phyloP scores from a whole-genome alignment of 92 coral and sea anemone genomes.

The Palythoa heliodiscus region DNA sequence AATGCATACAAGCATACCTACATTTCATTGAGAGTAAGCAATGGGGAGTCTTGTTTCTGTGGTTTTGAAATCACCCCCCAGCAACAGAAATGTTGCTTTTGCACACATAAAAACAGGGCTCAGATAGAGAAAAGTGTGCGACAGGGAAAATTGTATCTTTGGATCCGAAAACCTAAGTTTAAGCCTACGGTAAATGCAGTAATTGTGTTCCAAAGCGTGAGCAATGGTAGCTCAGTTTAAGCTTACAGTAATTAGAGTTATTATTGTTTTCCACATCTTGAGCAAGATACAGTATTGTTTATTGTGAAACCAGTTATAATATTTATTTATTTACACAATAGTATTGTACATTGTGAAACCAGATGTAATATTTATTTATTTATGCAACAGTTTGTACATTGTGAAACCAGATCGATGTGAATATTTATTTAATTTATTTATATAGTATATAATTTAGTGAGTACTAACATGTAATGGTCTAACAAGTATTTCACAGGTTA shows the following conservation, averaged over 20 bases:
- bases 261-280: neutral
- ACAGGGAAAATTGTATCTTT: constrained; percentile 55
- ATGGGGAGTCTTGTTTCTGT: constrained; percentile 74
- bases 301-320: neutral
- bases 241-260: constrained; percentile 3
- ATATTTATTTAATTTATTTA: constrained; percentile 17
- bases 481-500: too few relatives aligned
- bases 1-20: constrained; percentile 63
- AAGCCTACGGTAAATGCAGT: neutral
- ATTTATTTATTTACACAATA: constrained; percentile 14
- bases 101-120: constrained; percentile 64
- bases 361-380: constrained; percentile 34
- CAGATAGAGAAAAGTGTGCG: constrained; percentile 60
- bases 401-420: constrained; percentile 35
- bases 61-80: constrained; percentile 54
- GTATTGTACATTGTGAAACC: constrained; percentile 22
- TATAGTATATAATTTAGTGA: too few relatives aligned
- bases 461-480: too few relatives aligned
- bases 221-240: constrained; percentile 16
- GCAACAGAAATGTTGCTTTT: constrained; percentile 60
- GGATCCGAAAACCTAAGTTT: neutral
- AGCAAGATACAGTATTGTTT: neutral
- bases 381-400: constrained; percentile 1
- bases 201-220: constrained; percentile 17
- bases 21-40: constrained; percentile 70